Conservation (phyloP, 2,888 invertebrate species). For the Caradrina kadenii region DNA sequence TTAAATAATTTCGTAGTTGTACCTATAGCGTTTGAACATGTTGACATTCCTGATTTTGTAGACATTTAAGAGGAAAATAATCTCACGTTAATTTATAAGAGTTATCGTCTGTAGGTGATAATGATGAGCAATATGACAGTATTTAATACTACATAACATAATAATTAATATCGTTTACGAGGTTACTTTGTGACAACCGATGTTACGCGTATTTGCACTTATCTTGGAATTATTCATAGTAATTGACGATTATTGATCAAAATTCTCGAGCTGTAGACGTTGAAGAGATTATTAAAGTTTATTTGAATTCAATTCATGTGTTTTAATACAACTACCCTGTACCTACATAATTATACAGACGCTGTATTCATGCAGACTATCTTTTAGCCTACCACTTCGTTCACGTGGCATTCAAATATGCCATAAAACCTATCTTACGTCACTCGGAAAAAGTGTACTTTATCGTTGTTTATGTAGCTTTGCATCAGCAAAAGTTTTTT, state of each 20-base stretch:
- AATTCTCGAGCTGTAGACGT: constrained; percentile 82
- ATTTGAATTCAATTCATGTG: constrained; percentile 80
- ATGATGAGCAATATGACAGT: constrained; percentile 82
- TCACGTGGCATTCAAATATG: no score
- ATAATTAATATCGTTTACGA: constrained; percentile 62
- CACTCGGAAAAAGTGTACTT: no score
- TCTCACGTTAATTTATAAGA: constrained; percentile 59
- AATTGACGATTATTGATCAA: constrained; percentile 70
- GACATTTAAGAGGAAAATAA: constrained; percentile 50
- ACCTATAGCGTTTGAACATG: constrained; percentile 42
- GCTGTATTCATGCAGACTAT: no score
- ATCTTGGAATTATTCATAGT: constrained; percentile 67
- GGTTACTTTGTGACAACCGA: constrained; percentile 53
- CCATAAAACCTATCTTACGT: no score
- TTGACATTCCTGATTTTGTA: constrained; percentile 62
- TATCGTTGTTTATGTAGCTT: no score
- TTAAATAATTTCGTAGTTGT: constrained; percentile 56
- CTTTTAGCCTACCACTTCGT: no score
- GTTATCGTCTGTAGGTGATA: constrained; percentile 74
- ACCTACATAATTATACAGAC: no score
- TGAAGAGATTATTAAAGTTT: constrained; percentile 87
- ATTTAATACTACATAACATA: constrained; percentile 70
- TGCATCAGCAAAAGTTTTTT: no score
- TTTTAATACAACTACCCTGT: constrained; percentile 70
- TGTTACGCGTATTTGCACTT: constrained; percentile 70